These are phyloP conservation scores for Prionace glauca DNA, from an alignment of 2,797 vertebrate species.

Conservation along the genomic window DNA sequence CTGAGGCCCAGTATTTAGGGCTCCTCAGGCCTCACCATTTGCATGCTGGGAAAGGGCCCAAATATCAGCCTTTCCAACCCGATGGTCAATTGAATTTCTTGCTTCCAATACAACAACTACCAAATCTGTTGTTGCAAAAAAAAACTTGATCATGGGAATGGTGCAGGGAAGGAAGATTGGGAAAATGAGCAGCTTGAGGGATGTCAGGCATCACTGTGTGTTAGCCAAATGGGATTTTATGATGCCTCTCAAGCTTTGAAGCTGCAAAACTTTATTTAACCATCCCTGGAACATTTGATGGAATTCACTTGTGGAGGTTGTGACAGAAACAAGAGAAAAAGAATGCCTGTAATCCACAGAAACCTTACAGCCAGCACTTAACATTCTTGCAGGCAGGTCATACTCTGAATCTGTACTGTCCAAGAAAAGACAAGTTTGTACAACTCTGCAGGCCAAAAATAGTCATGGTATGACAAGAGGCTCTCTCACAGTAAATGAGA, in stretches of 20 bases:
- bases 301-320: constrained; percentile 22
- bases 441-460: not conserved
- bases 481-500: not conserved
- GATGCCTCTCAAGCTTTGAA: not conserved
- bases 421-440: not conserved
- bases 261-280: constrained; percentile 29
- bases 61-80: not conserved
- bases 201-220: not conserved
- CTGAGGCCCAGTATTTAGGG: not conserved
- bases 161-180: not conserved
- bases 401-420: not conserved
- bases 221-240: constrained; percentile 23
- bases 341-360: not conserved
- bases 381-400: not conserved
- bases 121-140: not conserved
- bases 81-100: not conserved
- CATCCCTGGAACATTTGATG: constrained; percentile 1
- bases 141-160: not conserved
- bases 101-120: not conserved
- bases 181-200: not conserved
- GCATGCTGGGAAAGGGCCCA: not conserved
- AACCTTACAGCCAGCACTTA: constrained; percentile 5
- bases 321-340: constrained; percentile 9
- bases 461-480: not conserved
- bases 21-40: not conserved